Base-by-base conservation (phyloP, 1,140 invertebrate genomes). In the Mactra quadrangularis region DNA sequence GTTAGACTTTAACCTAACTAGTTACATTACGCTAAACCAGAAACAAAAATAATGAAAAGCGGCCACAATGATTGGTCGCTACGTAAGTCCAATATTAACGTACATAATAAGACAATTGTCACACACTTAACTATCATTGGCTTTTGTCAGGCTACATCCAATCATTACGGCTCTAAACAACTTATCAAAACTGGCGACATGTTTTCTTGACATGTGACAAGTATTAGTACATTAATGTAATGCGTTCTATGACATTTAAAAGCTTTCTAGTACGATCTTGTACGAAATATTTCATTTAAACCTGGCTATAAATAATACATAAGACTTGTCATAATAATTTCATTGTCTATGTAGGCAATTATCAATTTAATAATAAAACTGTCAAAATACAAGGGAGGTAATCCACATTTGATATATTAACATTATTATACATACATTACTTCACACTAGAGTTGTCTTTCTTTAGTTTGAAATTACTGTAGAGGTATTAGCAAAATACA, bases 131-230 rank as follows among this genome's bases (percentile, higher is more conserved):
- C 17, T 52, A 31, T 68, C 38, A 68, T 68, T 68, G 64, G 64
- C 45, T 68, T 27, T 9, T 50, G 29, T 13, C 31, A 50, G 25
- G 31, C 19, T 50, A 19, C 38, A 15, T 25, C 13, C 27, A 50
- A 41, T 68, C 64, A 68, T 41, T n/a, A 68, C 47, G 64, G 47
- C 45, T 41, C 13, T 68, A 11, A 17, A 50, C 27, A 68, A 50
- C 25, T 52, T 52, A 52, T 50, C 9, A 68, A 68, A 68, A 27
- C 35, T 68, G 41, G 64, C 64, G 64, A 68, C 64, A 68, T 68
- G 29, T 22, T 52, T 47, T 47, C 33, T 68, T 68, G 64, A 68
- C 64, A 68, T 17, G 27, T 68, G 64, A 68, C 64, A 68, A 50
- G 41, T 41, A 3, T n/a, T 11, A 15, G 27, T 52, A 68, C 64